Conservation (phyloP, 2,113 vertebrate genomes). For the Eidolon helvum region DNA sequence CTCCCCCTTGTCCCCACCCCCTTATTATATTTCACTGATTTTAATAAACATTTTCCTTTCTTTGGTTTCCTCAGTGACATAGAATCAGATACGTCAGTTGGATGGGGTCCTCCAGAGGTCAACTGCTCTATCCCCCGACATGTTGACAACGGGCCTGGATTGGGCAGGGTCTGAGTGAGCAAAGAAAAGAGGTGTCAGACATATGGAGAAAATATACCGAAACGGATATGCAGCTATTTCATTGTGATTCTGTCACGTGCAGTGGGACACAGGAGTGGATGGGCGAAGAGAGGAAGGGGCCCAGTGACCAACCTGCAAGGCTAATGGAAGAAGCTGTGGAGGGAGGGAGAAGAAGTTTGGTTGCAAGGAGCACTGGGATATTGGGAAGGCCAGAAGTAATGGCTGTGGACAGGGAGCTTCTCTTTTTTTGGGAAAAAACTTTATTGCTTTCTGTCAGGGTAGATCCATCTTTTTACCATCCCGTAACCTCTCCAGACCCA, state of each 20-base stretch:
- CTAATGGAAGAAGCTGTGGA: background rate
- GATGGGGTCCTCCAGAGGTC: conserved; percentile 42
- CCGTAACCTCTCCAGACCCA: background rate
- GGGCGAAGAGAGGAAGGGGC: background rate
- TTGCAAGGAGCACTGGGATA: background rate
- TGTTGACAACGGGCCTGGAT: background rate
- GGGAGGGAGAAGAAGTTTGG: background rate
- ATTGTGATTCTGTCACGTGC: background rate
- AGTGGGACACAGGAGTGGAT: background rate
- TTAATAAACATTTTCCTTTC: conserved; percentile 69
- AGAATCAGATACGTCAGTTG: conserved; percentile 23
- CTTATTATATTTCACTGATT: conserved; percentile 68
- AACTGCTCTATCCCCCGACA: background rate
- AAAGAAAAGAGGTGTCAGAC: background rate
- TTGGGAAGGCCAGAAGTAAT: background rate
- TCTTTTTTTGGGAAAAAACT: background rate
- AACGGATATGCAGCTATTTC: background rate
- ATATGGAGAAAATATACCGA: background rate
- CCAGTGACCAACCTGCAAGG: background rate
- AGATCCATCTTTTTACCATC: background rate
- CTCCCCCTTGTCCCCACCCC: conserved; percentile 26
- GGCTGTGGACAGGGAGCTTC: background rate
- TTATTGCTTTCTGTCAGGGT: background rate
- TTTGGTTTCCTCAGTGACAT: conserved; percentile 46
- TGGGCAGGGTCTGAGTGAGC: background rate